phyloP scores from a whole-genome alignment of 2,888 invertebrate genomes.

The Eurois occulta region DNA sequence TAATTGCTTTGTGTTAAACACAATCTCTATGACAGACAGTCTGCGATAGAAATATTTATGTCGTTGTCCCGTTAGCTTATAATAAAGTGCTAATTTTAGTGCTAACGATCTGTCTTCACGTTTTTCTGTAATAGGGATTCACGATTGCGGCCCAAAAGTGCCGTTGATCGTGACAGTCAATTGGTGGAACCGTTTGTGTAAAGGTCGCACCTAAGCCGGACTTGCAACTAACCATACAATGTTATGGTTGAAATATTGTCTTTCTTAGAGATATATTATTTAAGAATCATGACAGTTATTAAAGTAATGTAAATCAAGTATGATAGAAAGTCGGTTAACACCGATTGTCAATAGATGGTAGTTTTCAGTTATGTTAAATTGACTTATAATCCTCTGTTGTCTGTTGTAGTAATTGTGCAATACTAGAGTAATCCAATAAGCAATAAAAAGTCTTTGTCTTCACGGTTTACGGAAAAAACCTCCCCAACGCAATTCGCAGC shows the following conservation, averaged over 20 bases:
- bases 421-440: neutral
- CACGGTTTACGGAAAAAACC: neutral
- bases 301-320: neutral
- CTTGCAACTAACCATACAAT: neutral
- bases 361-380: neutral
- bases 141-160: conserved; percentile 27
- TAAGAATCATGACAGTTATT: neutral
- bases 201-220: neutral
- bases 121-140: conserved; percentile 33
- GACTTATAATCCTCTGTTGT: neutral
- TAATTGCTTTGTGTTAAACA: conserved; percentile 34
- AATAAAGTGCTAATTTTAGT: conserved; percentile 23
- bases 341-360: neutral
- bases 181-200: conserved; percentile 13
- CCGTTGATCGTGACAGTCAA: conserved; percentile 2
- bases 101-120: conserved; percentile 3
- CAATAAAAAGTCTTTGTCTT: neutral
- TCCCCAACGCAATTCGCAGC: neutral
- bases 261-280: neutral
- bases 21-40: neutral
- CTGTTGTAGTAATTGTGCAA: neutral
- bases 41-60: neutral
- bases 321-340: neutral
- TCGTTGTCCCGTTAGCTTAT: conserved; percentile 13
- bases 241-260: neutral